phyloP scores from a whole-genome alignment of 2,888 invertebrate genomes.

The Melanophora roralis region DNA sequence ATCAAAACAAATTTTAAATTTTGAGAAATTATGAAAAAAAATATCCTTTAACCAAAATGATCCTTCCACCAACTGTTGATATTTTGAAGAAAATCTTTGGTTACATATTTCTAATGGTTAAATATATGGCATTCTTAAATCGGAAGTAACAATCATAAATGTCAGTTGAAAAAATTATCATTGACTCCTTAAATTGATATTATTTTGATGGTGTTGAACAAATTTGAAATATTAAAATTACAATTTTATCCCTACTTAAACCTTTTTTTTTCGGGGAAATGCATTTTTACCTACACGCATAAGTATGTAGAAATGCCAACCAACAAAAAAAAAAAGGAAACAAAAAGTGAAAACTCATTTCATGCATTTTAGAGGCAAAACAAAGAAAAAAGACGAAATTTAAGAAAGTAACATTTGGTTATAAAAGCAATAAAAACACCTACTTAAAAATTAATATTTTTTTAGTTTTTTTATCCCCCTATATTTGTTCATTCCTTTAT shows the following conservation, averaged over 20 bases:
- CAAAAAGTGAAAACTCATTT: slow-evolving; percentile 60
- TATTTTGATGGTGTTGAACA: slow-evolving; percentile 51
- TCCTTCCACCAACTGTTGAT: no score
- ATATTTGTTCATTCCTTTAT: no score
- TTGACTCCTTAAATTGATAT: slow-evolving; percentile 54
- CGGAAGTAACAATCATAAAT: slow-evolving; percentile 58
- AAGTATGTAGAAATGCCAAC: background rate
- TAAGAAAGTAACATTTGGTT: slow-evolving; percentile 56
- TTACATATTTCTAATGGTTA: no score
- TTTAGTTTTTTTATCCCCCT: slow-evolving; percentile 3
- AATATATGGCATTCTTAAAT: background rate
- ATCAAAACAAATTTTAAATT: no score
- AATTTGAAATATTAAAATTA: slow-evolving; percentile 55
- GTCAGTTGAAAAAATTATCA: slow-evolving; percentile 45
- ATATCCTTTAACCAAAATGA: no score
- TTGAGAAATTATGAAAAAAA: no score
- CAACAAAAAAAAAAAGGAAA: background rate
- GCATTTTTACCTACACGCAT: no score
- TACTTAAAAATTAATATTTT: slow-evolving; percentile 46
- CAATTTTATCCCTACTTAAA: slow-evolving; percentile 1
- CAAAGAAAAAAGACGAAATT: background rate
- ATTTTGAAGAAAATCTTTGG: no score
- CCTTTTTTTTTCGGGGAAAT: background rate
- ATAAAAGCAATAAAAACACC: slow-evolving; percentile 57
- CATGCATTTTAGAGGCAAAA: slow-evolving; percentile 45